Conservation (phyloP, 37 sponge, comb jelly and placozoan species). For the Cliona cf. orientalis region DNA sequence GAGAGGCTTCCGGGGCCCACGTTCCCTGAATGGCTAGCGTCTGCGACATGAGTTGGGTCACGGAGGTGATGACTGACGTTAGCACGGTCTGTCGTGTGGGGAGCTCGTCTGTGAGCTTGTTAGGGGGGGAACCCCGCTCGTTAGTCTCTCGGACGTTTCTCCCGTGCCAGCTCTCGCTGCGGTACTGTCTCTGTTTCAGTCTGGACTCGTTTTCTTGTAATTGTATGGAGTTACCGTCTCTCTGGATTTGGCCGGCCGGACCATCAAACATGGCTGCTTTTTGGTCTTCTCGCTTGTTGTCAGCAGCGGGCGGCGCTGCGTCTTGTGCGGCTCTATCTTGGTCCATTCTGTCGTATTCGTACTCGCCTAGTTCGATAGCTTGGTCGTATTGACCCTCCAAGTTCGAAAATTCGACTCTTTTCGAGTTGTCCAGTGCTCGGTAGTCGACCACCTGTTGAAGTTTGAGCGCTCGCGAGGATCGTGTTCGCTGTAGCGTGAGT, state of each 20-base stretch:
- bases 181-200: conserved; percentile 24
- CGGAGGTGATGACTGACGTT: conserved; percentile 41
- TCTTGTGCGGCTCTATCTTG: not conserved
- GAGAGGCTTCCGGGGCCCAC: conserved; percentile 28
- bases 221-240: not conserved
- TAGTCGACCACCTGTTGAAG: not conserved
- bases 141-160: conserved; percentile 28
- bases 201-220: not conserved
- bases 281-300: not conserved
- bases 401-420: conserved; percentile 27
- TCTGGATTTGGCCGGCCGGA: not conserved
- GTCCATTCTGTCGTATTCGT: conserved; percentile 21
- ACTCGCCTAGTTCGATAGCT: not conserved
- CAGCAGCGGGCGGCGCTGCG: not conserved
- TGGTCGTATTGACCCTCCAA: conserved; percentile 1
- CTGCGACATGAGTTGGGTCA: conserved; percentile 33
- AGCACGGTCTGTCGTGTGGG: conserved; percentile 13
- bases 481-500: not conserved
- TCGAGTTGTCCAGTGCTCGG: not conserved
- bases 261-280: not conserved
- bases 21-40: conserved; percentile 57
- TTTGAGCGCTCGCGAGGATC: not conserved
- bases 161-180: conserved; percentile 33
- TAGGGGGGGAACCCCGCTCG: not conserved
- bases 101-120: conserved; percentile 43